phyloP scores from a whole-genome alignment of 2,113 vertebrate genomes.

The Hippocampus mohnikei region DNA sequence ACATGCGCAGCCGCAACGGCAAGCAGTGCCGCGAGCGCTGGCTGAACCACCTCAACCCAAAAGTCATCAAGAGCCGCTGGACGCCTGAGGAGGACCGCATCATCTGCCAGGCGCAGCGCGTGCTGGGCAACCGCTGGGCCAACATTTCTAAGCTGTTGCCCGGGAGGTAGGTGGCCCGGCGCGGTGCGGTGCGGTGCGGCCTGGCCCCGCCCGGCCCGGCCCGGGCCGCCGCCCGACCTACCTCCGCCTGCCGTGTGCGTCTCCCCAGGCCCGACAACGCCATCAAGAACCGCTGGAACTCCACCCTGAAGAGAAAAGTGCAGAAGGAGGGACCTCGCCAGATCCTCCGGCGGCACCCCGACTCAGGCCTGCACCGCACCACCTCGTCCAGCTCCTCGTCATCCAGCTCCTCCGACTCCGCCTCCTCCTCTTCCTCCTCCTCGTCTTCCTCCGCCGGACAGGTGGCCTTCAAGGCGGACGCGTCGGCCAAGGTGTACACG shows the following conservation, averaged over 20 bases:
- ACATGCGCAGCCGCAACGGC: constrained; percentile 85
- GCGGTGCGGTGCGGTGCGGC: not conserved
- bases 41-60: constrained; percentile 94
- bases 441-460: not conserved
- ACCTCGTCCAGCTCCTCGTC: constrained; percentile 61
- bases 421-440: not conserved
- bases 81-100: constrained; percentile 87
- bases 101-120: constrained; percentile 86
- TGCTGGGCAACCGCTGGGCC: constrained; percentile 94
- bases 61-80: constrained; percentile 92
- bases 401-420: constrained; percentile 33
- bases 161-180: constrained; percentile 74
- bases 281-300: constrained; percentile 99
- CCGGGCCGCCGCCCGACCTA: constrained; percentile 4
- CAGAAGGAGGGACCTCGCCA: constrained; percentile 85
- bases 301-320: constrained; percentile 91
- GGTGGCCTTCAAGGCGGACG: not conserved
- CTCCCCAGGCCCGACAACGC: constrained; percentile 90
- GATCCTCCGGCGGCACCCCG: constrained; percentile 63
- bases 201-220: not conserved
- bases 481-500: not conserved
- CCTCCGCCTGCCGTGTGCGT: not conserved
- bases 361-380: constrained; percentile 50
- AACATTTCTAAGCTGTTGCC: constrained; percentile 93
- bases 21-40: constrained; percentile 97